phyloP scores from a whole-genome alignment of 2,888 invertebrate species.

The Neoaliturus tenellus region DNA sequence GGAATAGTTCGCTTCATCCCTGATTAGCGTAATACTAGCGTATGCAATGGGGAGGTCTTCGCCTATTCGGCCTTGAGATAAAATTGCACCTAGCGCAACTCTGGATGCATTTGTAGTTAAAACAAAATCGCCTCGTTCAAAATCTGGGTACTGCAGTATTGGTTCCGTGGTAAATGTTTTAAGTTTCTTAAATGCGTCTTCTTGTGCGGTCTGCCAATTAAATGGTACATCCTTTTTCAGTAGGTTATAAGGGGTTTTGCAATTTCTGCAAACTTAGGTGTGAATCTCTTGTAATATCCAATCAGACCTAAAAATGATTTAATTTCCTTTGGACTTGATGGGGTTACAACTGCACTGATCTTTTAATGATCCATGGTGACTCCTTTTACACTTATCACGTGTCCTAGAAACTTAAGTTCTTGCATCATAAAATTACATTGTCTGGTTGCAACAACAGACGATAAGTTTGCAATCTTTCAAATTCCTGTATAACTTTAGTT shows the following conservation, averaged over 20 bases:
- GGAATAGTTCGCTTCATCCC: conserved; percentile 53
- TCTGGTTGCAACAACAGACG: not conserved
- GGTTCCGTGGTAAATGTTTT: conserved; percentile 55
- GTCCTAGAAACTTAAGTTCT: conserved; percentile 42
- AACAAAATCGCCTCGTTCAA: conserved; percentile 48
- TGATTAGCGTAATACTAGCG: conserved; percentile 39
- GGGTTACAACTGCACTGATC: not conserved
- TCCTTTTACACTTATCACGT: not conserved
- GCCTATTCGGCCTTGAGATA: conserved; percentile 41
- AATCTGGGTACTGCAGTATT: conserved; percentile 51
- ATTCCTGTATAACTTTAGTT: conserved; percentile 18
- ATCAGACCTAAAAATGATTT: conserved; percentile 25
- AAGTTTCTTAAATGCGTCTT: conserved; percentile 56
- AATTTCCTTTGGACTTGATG: conserved; percentile 27
- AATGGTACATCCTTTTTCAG: not conserved
- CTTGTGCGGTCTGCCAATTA: conserved; percentile 48
- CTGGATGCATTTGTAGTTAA: conserved; percentile 55
- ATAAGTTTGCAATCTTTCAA: conserved; percentile 14
- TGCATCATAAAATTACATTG: not conserved
- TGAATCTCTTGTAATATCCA: conserved; percentile 30
- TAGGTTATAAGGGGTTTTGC: conserved; percentile 52
- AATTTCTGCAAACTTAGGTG: conserved; percentile 27
- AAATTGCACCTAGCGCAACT: conserved; percentile 42
- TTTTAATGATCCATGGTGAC: conserved; percentile 32
- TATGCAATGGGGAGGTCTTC: conserved; percentile 41